These are phyloP conservation scores for Aphaenogaster floridana DNA, from an alignment of 1,140 invertebrate genomes.

Conservation along the genomic window DNA sequence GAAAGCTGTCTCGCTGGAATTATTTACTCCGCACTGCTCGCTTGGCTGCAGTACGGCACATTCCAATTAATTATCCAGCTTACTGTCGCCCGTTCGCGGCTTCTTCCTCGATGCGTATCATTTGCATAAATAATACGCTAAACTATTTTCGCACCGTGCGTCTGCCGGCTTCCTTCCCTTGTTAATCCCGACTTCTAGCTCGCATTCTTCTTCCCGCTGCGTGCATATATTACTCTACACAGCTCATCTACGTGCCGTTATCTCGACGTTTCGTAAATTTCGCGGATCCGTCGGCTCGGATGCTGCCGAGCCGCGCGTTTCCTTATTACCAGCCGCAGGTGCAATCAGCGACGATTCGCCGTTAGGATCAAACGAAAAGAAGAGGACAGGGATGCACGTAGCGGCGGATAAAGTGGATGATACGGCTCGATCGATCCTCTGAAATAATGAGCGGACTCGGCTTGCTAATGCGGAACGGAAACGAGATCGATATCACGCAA, in stretches of 20 bases:
- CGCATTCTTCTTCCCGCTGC: conserved; percentile 30
- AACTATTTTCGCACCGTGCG: conserved; percentile 35
- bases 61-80: conserved; percentile 47
- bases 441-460: conserved; percentile 32
- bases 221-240: conserved; percentile 8
- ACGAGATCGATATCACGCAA: conserved; percentile 13
- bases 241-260: conserved; percentile 48
- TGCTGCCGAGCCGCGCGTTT: conserved; percentile 25
- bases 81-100: conserved; percentile 12
- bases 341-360: conserved; percentile 50
- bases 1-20: conserved; percentile 22
- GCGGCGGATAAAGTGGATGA: conserved; percentile 18
- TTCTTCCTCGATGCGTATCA: conserved; percentile 25
- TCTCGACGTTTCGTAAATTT: conserved; percentile 55
- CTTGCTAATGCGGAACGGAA: conserved; percentile 32
- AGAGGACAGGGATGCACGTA: neutral
- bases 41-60: conserved; percentile 1
- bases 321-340: conserved; percentile 60
- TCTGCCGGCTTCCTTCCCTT: neutral
- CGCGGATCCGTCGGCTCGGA: conserved; percentile 36
- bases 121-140: conserved; percentile 52
- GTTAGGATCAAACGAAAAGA: conserved; percentile 43
- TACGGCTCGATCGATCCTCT: conserved; percentile 2
- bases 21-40: conserved; percentile 8
- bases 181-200: conserved; percentile 46